Percentiles rank a stretch among this genome's conserved stretches.
Conservation (phyloP, 2,888 invertebrate genomes). For the Asteroscopus sphinx region DNA sequence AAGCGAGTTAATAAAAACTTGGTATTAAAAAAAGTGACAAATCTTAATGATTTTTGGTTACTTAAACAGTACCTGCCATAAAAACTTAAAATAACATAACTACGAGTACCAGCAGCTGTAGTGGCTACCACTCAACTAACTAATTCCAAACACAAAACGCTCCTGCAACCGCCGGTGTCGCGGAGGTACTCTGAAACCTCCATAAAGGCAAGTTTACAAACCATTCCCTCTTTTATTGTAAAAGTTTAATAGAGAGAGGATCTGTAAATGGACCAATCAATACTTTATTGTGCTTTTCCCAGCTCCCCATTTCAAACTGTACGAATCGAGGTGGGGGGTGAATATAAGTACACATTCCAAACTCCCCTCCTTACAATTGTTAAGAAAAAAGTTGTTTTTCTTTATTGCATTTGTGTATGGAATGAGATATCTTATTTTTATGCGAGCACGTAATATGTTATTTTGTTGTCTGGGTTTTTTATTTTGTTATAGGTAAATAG, state of each 20-base stretch:
- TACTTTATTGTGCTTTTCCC: slow-evolving; percentile 76
- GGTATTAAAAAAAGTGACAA: no score
- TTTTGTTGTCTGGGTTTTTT: slow-evolving; percentile 23
- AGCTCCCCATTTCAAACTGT: slow-evolving; percentile 60
- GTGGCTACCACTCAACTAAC: slow-evolving; percentile 32
- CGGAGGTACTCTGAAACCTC: slow-evolving; percentile 49
- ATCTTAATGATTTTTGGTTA: no score
- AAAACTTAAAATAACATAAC: slow-evolving; percentile 8
- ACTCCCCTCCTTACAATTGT: slow-evolving; percentile 53
- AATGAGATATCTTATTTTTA: slow-evolving; percentile 53
- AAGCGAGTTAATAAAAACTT: no score
- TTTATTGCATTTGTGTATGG: slow-evolving; percentile 53
- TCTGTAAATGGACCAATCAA: slow-evolving; percentile 78
- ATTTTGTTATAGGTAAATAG: slow-evolving; percentile 7
- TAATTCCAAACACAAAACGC: slow-evolving; percentile 38
- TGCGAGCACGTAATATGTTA: slow-evolving; percentile 41
- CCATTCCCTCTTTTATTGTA: slow-evolving; percentile 75
- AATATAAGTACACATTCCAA: slow-evolving; percentile 58
- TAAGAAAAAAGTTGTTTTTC: slow-evolving; percentile 57
- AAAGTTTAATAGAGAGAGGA: slow-evolving; percentile 80
- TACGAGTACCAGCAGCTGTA: not conserved
- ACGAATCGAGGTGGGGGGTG: slow-evolving; percentile 50
- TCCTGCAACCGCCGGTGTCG: slow-evolving; percentile 32
- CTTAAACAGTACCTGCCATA: not conserved
- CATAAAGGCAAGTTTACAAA: slow-evolving; percentile 67